Evolutionary conservation across 2,888 invertebrate species (phyloP).

Genomic region (Chirona hameri): DNA sequence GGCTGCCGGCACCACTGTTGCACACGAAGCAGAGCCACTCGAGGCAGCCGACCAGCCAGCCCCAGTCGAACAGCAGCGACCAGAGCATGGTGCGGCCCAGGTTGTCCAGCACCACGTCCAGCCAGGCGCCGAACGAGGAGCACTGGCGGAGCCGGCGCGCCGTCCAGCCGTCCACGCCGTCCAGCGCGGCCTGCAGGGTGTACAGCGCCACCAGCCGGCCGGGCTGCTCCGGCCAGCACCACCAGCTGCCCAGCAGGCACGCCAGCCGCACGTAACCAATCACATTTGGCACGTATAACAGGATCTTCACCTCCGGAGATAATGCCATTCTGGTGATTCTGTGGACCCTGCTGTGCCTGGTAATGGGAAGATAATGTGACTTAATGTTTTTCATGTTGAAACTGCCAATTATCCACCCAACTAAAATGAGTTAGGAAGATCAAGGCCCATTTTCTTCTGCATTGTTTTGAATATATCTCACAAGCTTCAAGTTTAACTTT

Average conservation of each 20-base stretch:
- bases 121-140: constrained; percentile 42
- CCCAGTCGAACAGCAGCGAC: constrained; percentile 36
- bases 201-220: constrained; percentile 39
- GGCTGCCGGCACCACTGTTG: constrained; percentile 40
- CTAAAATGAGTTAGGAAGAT: too few species aligned
- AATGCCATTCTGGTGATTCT: background rate
- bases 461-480: too few species aligned
- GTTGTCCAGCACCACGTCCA: constrained; percentile 42
- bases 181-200: constrained; percentile 39
- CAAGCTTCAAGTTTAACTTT: too few species aligned
- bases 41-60: constrained; percentile 38
- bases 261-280: constrained; percentile 36
- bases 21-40: constrained; percentile 42
- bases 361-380: too few species aligned
- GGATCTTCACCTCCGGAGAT: background rate
- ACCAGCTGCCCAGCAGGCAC: constrained; percentile 37
- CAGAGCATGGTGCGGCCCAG: constrained; percentile 40
- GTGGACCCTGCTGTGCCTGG: too few species aligned
- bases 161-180: constrained; percentile 42
- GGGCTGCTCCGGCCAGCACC: constrained; percentile 35
- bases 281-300: constrained; percentile 39
- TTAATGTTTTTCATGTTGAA: too few species aligned
- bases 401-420: too few species aligned
- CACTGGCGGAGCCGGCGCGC: constrained; percentile 41
- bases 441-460: too few species aligned